Base-by-base conservation (phyloP, 1,140 invertebrate species). In the Saccostrea echinata region DNA sequence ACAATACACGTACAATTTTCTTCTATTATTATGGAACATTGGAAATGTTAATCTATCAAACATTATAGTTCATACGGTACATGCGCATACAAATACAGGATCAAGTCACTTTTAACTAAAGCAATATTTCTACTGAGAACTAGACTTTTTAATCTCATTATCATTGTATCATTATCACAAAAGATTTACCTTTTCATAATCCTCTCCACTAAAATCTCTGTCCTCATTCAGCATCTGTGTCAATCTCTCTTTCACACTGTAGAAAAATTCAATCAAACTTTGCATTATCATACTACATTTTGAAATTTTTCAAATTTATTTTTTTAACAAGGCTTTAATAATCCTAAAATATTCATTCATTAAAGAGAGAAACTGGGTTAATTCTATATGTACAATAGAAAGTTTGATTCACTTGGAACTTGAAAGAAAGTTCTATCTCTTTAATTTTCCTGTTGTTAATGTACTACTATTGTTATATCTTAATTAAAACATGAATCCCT, bases 241-340 rank as follows among this genome's bases (percentile, higher is more conserved):
- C 3, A 99, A 96, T 30, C 97, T 97, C 24, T 97, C 97, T 95
- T 99, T 99, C 13, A 99, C 98, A 96, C 98, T 99, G 92, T 76
- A 33, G 27, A 76, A 33, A 33, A 30, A 18, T 61, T 61, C 13
- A 61, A 61, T 57, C 4, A 21, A 57, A 57, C 1, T n/a, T n/a
- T 3, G 2, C 21, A 43, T 43, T 43, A 43, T 9, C 11, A 43
- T 3, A 43, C 43, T 6, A 6, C 9, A 43, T 43, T 43, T 43
- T 43, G 6, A 1, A 4, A 3, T 6, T 1, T 43, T 43, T 9
- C 1, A 43, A n/a, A n/a, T n/a, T n/a, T 43, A 0, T 43, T 43
- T 43, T 43, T 43, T 43, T 8, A 43, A 43, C 43, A 43, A 43
- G 43, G 43, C 1, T 43, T 43, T 43, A 43, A 43, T 43, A 43